Conservation (phyloP, 2,797 vertebrate genomes). For the Delichon dasypus region DNA sequence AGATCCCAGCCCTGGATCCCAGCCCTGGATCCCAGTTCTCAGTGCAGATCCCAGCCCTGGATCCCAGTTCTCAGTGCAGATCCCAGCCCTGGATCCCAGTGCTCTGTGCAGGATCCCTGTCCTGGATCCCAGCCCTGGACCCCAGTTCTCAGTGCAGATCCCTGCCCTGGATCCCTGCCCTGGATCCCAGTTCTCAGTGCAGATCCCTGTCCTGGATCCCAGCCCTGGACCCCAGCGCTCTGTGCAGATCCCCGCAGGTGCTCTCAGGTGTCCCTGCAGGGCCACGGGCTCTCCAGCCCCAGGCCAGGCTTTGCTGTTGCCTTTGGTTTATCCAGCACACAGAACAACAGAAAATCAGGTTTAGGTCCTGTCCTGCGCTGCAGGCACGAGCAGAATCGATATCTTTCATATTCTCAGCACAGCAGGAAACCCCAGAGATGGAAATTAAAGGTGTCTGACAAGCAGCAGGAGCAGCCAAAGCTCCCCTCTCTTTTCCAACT, state of each 20-base stretch:
- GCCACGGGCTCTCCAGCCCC: background rate
- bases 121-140: no score
- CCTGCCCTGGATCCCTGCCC: no score
- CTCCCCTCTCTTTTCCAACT: background rate
- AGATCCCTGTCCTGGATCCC: no score
- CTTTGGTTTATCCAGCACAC: background rate
- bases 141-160: no score
- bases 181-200: no score
- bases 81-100: background rate
- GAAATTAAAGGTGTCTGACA: slow-evolving; percentile 36
- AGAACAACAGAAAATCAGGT: background rate
- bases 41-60: no score
- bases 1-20: no score
- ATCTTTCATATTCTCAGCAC: background rate
- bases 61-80: no score
- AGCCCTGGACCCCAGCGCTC: no score
- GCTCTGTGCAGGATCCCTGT: no score
- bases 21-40: background rate
- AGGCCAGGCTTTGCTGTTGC: background rate
- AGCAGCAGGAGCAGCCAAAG: background rate
- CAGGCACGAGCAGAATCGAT: slow-evolving; percentile 9
- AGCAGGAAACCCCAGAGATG: slow-evolving; percentile 6
- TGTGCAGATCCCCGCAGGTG: background rate
- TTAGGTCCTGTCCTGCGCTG: background rate
- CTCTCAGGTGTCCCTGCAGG: background rate